These are phyloP conservation scores for Piezodorus guildinii DNA, from an alignment of 1,140 invertebrate genomes.

Conservation along the genomic window DNA sequence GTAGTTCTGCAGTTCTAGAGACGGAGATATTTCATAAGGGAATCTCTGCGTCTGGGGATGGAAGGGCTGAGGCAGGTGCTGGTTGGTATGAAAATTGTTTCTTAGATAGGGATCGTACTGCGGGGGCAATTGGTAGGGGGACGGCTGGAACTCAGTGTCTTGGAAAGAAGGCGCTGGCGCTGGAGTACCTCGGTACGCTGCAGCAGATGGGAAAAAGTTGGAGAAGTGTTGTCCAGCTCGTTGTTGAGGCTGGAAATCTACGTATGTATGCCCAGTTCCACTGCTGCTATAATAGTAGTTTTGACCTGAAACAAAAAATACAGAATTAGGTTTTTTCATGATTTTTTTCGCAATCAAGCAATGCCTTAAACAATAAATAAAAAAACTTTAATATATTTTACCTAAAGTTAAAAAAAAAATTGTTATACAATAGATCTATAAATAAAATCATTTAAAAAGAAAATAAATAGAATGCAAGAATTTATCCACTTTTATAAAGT, in stretches of 20 bases:
- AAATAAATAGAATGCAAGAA: too few species aligned
- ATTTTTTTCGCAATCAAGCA: neutral
- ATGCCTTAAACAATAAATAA: too few species aligned
- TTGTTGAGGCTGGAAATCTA: conserved; percentile 11
- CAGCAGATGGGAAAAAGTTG: neutral
- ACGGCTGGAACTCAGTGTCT: neutral
- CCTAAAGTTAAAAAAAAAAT: too few species aligned
- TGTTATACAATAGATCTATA: too few species aligned
- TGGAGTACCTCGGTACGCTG: neutral
- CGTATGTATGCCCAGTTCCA: conserved; percentile 6
- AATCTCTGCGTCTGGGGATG: conserved; percentile 22
- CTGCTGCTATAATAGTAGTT: conserved; percentile 4
- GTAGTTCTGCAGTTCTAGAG: conserved; percentile 20
- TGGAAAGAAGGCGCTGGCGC: neutral
- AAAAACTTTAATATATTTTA: too few species aligned
- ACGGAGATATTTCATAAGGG: conserved; percentile 1
- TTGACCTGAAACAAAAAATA: conserved; percentile 15
- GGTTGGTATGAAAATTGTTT: conserved; percentile 25
- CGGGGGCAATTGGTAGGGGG: conserved; percentile 12
- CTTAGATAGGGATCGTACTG: conserved; percentile 17
- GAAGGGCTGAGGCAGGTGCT: conserved; percentile 28
- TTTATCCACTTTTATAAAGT: too few species aligned
- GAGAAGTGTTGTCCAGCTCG: conserved; percentile 1
- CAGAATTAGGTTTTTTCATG: neutral
- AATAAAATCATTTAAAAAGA: too few species aligned